Evolutionary conservation across 1,140 invertebrate species (phyloP).

Genomic region (Drosophila nannoptera): DNA sequence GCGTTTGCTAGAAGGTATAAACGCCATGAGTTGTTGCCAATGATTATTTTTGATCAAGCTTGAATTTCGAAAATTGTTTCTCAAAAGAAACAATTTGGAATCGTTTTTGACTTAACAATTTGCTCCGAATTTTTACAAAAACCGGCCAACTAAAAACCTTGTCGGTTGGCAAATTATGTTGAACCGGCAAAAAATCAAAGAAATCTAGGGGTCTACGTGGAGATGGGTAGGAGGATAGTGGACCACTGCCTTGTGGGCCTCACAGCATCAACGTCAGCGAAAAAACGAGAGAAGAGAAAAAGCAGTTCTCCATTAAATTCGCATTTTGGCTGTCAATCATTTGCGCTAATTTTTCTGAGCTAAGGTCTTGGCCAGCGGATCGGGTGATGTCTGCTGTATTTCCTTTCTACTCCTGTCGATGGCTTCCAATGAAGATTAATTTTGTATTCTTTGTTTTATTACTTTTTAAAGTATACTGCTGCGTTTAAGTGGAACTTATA

Average conservation of each 20-base stretch:
- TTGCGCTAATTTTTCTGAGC: slow-evolving; percentile 74
- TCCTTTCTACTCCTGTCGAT: slow-evolving; percentile 60
- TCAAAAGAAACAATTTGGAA: slow-evolving; percentile 55
- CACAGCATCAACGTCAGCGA: slow-evolving; percentile 25
- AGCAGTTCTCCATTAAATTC: slow-evolving; percentile 76
- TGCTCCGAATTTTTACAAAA: slow-evolving; percentile 66
- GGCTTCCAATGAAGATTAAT: slow-evolving; percentile 76
- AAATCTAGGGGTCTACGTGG: slow-evolving; percentile 6
- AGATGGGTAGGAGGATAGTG: slow-evolving; percentile 9
- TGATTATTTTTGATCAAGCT: slow-evolving; percentile 39
- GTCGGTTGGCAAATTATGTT: slow-evolving; percentile 64
- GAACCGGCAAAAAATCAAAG: slow-evolving; percentile 23
- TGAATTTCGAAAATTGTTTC: slow-evolving; percentile 53
- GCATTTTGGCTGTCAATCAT: slow-evolving; percentile 78
- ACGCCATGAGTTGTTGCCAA: too few relatives aligned
- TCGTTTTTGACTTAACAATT: slow-evolving; percentile 53
- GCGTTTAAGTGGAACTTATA: slow-evolving; percentile 64
- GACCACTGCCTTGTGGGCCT: slow-evolving; percentile 17
- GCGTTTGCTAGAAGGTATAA: too few relatives aligned
- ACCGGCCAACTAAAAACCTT: slow-evolving; percentile 32
- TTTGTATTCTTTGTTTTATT: slow-evolving; percentile 33
- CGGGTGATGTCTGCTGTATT: slow-evolving; percentile 5
- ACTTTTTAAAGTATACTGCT: slow-evolving; percentile 51
- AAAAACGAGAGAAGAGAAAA: slow-evolving; percentile 22
- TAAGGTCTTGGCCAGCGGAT: slow-evolving; percentile 23